phyloP scores from a whole-genome alignment of 2,113 vertebrate genomes.

The Chionis minor region DNA sequence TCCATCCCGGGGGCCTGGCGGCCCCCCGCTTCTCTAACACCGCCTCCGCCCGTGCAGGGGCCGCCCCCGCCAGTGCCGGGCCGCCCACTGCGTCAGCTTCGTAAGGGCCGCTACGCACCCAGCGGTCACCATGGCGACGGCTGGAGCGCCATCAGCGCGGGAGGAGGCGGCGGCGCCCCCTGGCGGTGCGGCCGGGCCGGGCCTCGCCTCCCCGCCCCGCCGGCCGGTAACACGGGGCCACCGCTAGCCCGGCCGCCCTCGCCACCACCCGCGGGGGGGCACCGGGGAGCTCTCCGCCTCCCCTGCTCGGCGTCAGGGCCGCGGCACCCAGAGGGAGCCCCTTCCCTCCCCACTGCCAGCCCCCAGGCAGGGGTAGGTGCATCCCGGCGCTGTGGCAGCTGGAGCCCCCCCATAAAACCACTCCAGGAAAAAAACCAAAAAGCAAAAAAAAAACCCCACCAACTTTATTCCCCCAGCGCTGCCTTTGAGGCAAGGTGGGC shows the following conservation, averaged over 20 bases:
- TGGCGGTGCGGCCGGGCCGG: not conserved
- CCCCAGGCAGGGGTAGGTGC: too few species aligned
- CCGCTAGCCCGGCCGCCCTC: not conserved
- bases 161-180: conserved; percentile 47
- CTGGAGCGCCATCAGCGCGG: not conserved
- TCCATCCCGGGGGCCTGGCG: conserved; percentile 73
- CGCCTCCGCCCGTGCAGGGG: conserved; percentile 73
- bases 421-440: too few species aligned
- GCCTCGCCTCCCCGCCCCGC: not conserved
- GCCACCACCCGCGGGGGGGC: not conserved
- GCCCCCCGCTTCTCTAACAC: conserved; percentile 71
- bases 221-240: not conserved
- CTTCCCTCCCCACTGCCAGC: not conserved
- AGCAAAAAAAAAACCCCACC: too few species aligned
- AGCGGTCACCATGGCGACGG: conserved; percentile 77
- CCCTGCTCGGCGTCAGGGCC: not conserved
- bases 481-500: not conserved
- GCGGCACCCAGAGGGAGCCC: too few species aligned
- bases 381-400: fast-evolving
- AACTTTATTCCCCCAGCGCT: not conserved
- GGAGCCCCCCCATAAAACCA: fast-evolving
- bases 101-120: conserved; percentile 75
- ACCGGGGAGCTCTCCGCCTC: not conserved
- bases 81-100: conserved; percentile 79
- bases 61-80: conserved; percentile 74